These are phyloP conservation scores for Psittacula derbiana DNA, from an alignment of 2,797 vertebrate species.

Conservation along the genomic window DNA sequence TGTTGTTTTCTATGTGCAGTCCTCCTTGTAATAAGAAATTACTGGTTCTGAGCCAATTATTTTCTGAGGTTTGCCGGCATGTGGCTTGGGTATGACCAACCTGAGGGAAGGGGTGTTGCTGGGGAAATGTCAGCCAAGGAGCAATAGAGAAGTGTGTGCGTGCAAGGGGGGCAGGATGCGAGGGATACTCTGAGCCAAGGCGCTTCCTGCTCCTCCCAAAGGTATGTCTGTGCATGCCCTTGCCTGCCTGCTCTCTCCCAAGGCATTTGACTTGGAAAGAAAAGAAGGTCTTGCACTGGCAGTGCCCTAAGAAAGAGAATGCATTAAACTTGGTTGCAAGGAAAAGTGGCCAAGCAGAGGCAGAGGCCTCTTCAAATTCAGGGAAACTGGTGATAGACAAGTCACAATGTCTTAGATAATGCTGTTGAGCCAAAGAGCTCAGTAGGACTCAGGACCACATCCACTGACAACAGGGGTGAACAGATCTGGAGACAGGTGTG, in stretches of 20 bases:
- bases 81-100: background rate
- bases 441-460: accelerated
- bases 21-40: background rate
- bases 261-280: background rate
- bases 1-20: background rate
- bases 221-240: background rate
- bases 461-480: background rate
- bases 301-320: background rate
- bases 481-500: background rate
- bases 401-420: background rate
- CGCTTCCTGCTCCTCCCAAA: background rate
- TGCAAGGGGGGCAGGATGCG: background rate
- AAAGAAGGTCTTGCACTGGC: background rate
- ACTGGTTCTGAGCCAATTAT: background rate
- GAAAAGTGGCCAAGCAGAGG: background rate
- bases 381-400: background rate
- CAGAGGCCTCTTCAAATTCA: background rate
- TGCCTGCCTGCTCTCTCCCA: background rate
- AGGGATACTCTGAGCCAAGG: background rate
- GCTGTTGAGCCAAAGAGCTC: background rate
- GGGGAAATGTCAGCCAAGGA: conserved; percentile 25
- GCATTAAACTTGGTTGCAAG: background rate
- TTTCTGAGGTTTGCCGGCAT: background rate
- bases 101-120: background rate
- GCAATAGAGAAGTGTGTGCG: background rate